phyloP scores from a whole-genome alignment of 2,113 vertebrate species.

The Piprites chloris region DNA sequence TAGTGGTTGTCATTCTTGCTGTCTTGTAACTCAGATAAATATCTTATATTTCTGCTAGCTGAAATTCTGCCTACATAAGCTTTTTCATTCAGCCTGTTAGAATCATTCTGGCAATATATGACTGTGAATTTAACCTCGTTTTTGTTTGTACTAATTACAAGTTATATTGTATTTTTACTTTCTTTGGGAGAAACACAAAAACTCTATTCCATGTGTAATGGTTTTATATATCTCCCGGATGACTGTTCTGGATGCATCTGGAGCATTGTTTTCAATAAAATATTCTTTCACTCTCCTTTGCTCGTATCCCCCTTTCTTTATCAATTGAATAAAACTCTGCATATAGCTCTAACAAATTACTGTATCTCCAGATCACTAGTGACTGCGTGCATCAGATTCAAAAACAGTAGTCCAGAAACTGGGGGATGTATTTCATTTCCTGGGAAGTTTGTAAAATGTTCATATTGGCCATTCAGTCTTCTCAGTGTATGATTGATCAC shows the following conservation, averaged over 20 bases:
- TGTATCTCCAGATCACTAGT: background rate
- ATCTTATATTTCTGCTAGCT: background rate
- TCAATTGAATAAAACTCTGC: constrained; percentile 8
- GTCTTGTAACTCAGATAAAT: constrained; percentile 24
- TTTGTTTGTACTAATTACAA: constrained; percentile 37
- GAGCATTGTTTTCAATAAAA: constrained; percentile 34
- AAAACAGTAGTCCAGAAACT: background rate
- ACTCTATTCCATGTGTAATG: background rate
- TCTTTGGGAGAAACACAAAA: constrained; percentile 26
- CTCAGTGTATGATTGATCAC: background rate
- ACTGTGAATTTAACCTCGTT: constrained; percentile 25
- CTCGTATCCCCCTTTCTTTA: background rate
- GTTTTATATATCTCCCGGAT: background rate
- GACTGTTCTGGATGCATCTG: constrained; percentile 25
- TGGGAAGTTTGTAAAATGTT: background rate
- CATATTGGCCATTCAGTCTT: background rate
- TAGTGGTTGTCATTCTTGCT: background rate
- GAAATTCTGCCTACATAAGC: constrained; percentile 28
- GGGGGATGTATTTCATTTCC: background rate
- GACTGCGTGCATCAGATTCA: background rate
- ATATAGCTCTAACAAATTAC: background rate
- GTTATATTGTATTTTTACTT: constrained; percentile 44
- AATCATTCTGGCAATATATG: constrained; percentile 9
- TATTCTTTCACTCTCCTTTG: background rate
- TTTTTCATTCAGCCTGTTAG: constrained; percentile 6